These are phyloP conservation scores for Tolypeutes matacus DNA, from an alignment of 2,797 vertebrate genomes.

Conservation along the genomic window DNA sequence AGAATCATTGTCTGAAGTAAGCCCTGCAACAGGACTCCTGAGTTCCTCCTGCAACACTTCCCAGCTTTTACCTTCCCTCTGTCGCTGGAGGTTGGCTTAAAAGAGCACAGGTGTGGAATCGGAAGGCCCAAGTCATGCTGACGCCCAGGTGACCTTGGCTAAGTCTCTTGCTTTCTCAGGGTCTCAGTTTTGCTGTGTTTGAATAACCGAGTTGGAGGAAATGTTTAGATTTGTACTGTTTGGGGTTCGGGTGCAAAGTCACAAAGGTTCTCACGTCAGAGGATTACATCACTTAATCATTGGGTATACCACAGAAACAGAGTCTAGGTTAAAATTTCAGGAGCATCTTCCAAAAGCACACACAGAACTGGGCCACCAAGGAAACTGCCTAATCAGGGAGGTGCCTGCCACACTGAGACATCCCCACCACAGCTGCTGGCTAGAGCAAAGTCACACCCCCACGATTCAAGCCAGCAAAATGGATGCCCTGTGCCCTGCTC, in stretches of 20 bases:
- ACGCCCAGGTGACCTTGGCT: neutral
- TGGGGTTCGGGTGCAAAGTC: neutral
- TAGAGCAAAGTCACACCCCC: no score
- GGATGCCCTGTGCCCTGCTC: no score
- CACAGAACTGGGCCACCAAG: no score
- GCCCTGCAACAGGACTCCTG: neutral
- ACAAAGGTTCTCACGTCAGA: neutral
- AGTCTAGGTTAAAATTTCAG: no score
- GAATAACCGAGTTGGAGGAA: neutral
- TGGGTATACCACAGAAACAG: no score
- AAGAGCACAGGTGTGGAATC: neutral
- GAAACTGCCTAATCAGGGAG: no score
- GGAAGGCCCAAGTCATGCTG: neutral
- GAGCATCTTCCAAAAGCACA: no score
- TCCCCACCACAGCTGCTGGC: no score
- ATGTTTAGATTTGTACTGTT: neutral
- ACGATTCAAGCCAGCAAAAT: no score
- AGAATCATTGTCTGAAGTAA: neutral
- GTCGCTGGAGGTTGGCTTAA: neutral
- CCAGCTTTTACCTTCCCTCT: neutral
- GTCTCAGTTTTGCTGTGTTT: neutral
- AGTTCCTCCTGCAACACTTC: neutral
- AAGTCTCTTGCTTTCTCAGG: neutral
- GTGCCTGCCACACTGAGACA: no score
- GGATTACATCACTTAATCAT: neutral